Conservation (phyloP, 2,797 vertebrate species). For the Florisuga fusca region DNA sequence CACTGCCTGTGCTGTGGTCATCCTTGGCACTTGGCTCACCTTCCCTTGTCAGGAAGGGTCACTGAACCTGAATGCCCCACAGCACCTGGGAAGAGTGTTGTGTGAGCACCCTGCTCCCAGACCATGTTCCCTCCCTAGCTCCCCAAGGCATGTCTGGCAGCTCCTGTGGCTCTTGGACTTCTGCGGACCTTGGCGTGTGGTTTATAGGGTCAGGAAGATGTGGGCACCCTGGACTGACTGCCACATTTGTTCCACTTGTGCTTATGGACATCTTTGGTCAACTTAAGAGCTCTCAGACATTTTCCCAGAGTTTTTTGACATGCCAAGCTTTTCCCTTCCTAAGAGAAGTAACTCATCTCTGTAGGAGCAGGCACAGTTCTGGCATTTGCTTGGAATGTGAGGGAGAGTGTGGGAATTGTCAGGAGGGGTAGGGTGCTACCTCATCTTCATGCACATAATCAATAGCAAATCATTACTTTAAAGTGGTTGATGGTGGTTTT, state of each 20-base stretch:
- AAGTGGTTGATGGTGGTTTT: constrained; percentile 42
- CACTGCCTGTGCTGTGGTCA: not conserved
- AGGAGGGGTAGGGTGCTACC: constrained; percentile 10
- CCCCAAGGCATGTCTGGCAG: not conserved
- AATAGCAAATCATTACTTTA: constrained; percentile 50
- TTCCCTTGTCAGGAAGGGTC: not conserved
- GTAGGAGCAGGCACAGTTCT: not conserved
- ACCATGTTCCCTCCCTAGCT: not conserved
- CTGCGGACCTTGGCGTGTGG: not conserved
- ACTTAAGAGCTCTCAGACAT: not conserved
- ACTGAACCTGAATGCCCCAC: fast-evolving
- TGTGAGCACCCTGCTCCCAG: not conserved
- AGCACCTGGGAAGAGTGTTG: not conserved
- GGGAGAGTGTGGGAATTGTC: constrained; percentile 19
- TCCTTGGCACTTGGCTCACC: not conserved
- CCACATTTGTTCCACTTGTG: not conserved
- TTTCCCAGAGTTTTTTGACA: not conserved
- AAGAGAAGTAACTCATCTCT: not conserved
- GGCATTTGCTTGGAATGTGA: not conserved
- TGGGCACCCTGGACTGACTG: not conserved
- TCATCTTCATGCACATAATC: constrained; percentile 49
- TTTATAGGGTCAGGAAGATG: not conserved
- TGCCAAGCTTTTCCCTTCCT: not conserved
- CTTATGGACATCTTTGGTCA: not conserved
- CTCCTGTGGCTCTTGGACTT: no score